Conservation (phyloP, 2,888 invertebrate genomes). For the Chalcis sispes region DNA sequence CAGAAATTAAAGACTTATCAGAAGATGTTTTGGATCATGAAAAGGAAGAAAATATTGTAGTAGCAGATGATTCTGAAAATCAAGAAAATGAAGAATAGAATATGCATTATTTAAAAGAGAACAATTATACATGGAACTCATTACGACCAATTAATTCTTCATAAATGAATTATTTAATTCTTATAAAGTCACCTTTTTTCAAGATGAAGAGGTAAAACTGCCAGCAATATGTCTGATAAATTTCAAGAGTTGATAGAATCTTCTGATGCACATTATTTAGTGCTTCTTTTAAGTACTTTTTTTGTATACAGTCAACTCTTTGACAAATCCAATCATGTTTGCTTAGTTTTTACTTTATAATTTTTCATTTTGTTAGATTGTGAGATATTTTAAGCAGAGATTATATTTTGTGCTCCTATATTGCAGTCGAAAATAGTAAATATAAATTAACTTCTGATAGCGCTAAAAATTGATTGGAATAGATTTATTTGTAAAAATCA, state of each 20-base stretch:
- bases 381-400: conserved; percentile 45
- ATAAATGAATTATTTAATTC: conserved; percentile 53
- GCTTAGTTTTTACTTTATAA: conserved; percentile 56
- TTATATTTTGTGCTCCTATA: conserved; percentile 53
- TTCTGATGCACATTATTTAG: conserved; percentile 35
- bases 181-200: conserved; percentile 47
- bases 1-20: conserved; percentile 65
- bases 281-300: conserved; percentile 44
- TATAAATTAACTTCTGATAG: conserved; percentile 54
- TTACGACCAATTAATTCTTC: conserved; percentile 48
- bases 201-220: conserved; percentile 49
- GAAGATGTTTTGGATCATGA: conserved; percentile 70
- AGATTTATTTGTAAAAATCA: conserved; percentile 53
- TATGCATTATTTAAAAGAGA: conserved; percentile 20
- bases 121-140: conserved; percentile 39
- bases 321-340: conserved; percentile 50
- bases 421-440: conserved; percentile 55
- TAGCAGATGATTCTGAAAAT: conserved; percentile 69
- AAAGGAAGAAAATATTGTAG: conserved; percentile 72
- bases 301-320: conserved; percentile 49
- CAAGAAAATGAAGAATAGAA: conserved; percentile 73
- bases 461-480: conserved; percentile 36
- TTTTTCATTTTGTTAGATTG: conserved; percentile 53
- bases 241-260: conserved; percentile 41
- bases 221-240: conserved; percentile 53